Evolutionary conservation across 2,797 vertebrate species (phyloP).

Genomic region (Agapornis canus): DNA sequence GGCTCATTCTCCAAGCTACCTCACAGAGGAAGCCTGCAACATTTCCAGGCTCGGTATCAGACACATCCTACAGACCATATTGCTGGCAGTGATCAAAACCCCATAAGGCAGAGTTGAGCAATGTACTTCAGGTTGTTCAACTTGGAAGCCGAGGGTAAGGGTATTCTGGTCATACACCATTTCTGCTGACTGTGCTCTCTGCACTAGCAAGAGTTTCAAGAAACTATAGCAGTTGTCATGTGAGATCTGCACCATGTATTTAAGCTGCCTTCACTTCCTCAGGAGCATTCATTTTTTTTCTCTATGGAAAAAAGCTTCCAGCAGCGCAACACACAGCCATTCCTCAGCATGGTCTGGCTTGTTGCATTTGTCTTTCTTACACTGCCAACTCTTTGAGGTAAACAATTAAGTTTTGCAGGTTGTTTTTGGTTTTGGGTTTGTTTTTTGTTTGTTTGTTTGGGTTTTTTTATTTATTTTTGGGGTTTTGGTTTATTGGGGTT

Average conservation of each 20-base stretch:
- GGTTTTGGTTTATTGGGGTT: accelerated
- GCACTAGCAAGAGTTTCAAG: not conserved
- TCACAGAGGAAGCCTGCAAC: not conserved
- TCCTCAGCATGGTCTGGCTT: not conserved
- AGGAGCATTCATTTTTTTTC: not conserved
- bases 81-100: not conserved
- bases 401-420: not conserved
- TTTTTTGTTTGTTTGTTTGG: too few species aligned
- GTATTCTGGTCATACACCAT: not conserved
- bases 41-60: not conserved
- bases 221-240: not conserved
- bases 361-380: not conserved
- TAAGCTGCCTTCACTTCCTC: not conserved
- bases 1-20: not conserved
- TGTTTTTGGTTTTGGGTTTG: not conserved
- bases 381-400: not conserved
- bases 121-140: not conserved
- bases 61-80: not conserved
- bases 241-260: not conserved
- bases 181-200: conserved; percentile 29
- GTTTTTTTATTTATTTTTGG: accelerated
- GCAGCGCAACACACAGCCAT: not conserved
- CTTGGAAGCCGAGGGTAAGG: not conserved
- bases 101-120: not conserved
- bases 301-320: not conserved